Base-by-base conservation (phyloP, 2,888 invertebrate species). In the Falcaria lacertinaria region DNA sequence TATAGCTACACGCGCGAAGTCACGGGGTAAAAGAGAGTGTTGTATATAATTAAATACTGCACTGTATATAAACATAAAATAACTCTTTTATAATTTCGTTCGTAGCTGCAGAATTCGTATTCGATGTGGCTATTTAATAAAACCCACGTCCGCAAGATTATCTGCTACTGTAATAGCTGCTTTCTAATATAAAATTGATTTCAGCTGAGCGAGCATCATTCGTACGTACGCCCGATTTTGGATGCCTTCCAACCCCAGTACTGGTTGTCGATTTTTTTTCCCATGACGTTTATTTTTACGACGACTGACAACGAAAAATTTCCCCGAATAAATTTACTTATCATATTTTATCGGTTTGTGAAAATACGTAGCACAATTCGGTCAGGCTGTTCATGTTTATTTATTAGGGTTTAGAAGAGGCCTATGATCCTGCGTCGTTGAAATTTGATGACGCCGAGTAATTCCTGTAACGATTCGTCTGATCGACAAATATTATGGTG, bases 331-430 rank as follows among this genome's bases (percentile, higher is more conserved):
- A 70, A 69, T 71, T 67, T 71, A 73, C 68, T 69, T 70, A 73
- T 69, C 68, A 67, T 76, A 78, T 74, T 73, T 74, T 68, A 77
- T 75, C 58, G 71, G 57, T 46, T 52, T 45, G 40, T 40, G 52
- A 50, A 54, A 59, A 58, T 57, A 60, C 51, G 47, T 48, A 45
- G 52, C n/a, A 53, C 54, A 58, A 66, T 69, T 68, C 62, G 59
- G 67, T 61, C 64, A 65, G 64, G 59, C 61, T 52, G 50, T 66
- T 70, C 74, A 79, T 80, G 76, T 80, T 71, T 80, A 80, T 80
- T 79, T 80, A 80, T 77, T 65, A 74, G 70, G 74, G 77, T 69
- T 62, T 57, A 61, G 60, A 43, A 6, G 17, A 35, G 19, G 35
- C 52, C 54, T 56, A 52, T 56, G 45, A 42, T 48, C 50, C 49